phyloP scores from a whole-genome alignment of 2,888 invertebrate species.

The Caenorhabditis doughertyi region DNA sequence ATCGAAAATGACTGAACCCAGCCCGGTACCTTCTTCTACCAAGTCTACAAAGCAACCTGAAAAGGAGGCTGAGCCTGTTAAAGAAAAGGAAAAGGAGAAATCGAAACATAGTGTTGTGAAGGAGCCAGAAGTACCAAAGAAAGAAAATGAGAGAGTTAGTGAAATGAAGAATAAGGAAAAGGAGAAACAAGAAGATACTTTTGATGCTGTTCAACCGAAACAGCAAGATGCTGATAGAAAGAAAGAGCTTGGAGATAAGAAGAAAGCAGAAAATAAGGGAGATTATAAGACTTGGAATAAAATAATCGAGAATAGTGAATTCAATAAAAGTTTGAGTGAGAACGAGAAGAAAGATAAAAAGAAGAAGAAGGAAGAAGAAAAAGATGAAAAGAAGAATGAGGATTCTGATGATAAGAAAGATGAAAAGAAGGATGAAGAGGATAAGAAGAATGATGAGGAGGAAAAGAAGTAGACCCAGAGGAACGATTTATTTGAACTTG shows the following conservation, averaged over 20 bases:
- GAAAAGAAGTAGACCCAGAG: constrained; percentile 27
- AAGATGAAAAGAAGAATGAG: constrained; percentile 16
- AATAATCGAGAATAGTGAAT: constrained; percentile 40
- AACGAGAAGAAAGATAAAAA: constrained; percentile 25
- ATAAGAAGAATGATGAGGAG: constrained; percentile 30
- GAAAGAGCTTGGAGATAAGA: constrained; percentile 31
- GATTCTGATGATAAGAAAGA: constrained; percentile 15
- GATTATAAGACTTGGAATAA: constrained; percentile 52
- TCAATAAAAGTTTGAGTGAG: constrained; percentile 39
- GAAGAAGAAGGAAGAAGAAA: constrained; percentile 37
- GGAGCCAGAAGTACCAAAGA: constrained; percentile 22
- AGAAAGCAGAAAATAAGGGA: constrained; percentile 46
- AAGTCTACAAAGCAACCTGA: constrained; percentile 4
- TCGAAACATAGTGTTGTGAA: constrained; percentile 9
- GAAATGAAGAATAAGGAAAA: constrained; percentile 18
- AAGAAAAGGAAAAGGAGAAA: constrained; percentile 19
- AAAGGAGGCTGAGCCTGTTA: constrained; percentile 12
- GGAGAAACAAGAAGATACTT: constrained; percentile 32
- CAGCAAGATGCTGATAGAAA: constrained; percentile 38
- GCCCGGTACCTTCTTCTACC: background rate
- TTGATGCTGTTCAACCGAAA: constrained; percentile 31
- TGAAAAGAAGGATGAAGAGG: constrained; percentile 22
- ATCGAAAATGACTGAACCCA: background rate
- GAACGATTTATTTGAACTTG: background rate
- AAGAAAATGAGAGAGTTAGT: background rate